A percentile compares a stretch with the other conserved stretches of the same genome.
These are phyloP conservation scores for Diabrotica balteata DNA, from an alignment of 2,888 invertebrate species.

Conservation along the genomic window DNA sequence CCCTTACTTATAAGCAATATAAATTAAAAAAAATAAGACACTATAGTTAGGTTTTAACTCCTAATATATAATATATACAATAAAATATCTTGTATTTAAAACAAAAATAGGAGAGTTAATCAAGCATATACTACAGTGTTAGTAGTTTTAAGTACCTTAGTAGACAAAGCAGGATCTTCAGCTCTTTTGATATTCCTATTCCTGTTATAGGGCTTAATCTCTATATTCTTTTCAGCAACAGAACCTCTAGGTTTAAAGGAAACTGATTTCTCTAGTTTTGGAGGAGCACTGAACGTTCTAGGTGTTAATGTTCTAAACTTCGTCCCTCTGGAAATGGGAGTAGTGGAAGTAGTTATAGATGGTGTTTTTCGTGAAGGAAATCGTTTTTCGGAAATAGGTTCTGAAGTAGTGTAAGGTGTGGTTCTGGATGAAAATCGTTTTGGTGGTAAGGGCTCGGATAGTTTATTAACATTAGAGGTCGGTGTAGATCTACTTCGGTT, in stretches of 20 bases:
- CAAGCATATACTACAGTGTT: too few relatives aligned
- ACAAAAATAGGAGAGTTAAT: too few relatives aligned
- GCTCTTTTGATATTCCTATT: slow-evolving; percentile 6
- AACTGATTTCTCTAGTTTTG: slow-evolving; percentile 37
- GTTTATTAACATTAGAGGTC: slow-evolving; percentile 42
- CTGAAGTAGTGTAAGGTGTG: slow-evolving; percentile 23
- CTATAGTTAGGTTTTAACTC: too few relatives aligned
- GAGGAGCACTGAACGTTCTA: slow-evolving; percentile 24
- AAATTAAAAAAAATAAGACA: too few relatives aligned
- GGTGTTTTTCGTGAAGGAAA: slow-evolving; percentile 32
- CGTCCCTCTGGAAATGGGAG: slow-evolving; percentile 28
- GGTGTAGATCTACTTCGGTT: slow-evolving; percentile 40
- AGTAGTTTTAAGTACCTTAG: slow-evolving; percentile 22
- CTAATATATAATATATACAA: too few relatives aligned
- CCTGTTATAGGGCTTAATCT: slow-evolving; percentile 1
- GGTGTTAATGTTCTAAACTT: slow-evolving; percentile 8
- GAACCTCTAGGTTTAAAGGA: slow-evolving; percentile 17
- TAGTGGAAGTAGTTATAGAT: slow-evolving; percentile 32
- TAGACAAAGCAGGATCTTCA: slow-evolving; percentile 22
- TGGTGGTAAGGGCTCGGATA: slow-evolving; percentile 14
- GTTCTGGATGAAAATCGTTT: background rate
- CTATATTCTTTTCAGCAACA: slow-evolving; percentile 4
- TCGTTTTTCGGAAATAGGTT: slow-evolving; percentile 19
- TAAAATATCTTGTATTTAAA: too few relatives aligned
- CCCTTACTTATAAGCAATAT: too few relatives aligned